A percentile compares a stretch with the other conserved stretches of the same genome.
These are phyloP conservation scores for Drosophila athabasca DNA, from an alignment of 1,140 invertebrate genomes.

Conservation along the genomic window DNA sequence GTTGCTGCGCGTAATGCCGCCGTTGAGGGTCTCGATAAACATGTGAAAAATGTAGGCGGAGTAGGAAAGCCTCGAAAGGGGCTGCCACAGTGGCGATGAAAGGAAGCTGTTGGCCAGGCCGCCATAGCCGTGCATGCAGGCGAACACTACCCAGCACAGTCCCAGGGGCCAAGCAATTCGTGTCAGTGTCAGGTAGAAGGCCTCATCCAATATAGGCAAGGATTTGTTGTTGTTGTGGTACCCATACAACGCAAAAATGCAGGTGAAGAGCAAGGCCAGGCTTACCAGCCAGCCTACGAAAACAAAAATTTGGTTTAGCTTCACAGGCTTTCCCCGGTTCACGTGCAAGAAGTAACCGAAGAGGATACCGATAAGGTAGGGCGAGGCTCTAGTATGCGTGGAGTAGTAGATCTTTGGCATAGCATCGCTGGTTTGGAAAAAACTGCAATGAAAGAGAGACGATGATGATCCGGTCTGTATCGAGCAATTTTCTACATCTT, in stretches of 20 bases:
- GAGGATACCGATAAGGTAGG: constrained; percentile 52
- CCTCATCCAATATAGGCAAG: constrained; percentile 79
- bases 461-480: too few species aligned
- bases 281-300: constrained; percentile 44
- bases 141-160: constrained; percentile 88
- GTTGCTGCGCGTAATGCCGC: constrained; percentile 26
- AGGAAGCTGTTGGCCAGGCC: constrained; percentile 85
- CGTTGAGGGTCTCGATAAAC: constrained; percentile 56
- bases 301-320: constrained; percentile 5
- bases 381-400: constrained; percentile 52
- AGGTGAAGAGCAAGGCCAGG: constrained; percentile 52
- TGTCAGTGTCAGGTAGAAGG: constrained; percentile 87
- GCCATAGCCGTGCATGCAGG: constrained; percentile 87
- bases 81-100: constrained; percentile 84
- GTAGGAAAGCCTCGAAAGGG: constrained; percentile 84
- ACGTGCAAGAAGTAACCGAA: constrained; percentile 58
- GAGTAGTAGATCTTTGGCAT: constrained; percentile 40
- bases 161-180: constrained; percentile 86
- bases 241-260: constrained; percentile 62
- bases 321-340: constrained; percentile 17
- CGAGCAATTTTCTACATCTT: too few species aligned
- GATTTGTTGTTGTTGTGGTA: constrained; percentile 18
- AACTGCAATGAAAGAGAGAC: background rate
- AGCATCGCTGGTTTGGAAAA: background rate
- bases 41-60: constrained; percentile 85